Evolutionary conservation across 2,113 vertebrate genomes (phyloP).

Genomic region (Otus sunia): DNA sequence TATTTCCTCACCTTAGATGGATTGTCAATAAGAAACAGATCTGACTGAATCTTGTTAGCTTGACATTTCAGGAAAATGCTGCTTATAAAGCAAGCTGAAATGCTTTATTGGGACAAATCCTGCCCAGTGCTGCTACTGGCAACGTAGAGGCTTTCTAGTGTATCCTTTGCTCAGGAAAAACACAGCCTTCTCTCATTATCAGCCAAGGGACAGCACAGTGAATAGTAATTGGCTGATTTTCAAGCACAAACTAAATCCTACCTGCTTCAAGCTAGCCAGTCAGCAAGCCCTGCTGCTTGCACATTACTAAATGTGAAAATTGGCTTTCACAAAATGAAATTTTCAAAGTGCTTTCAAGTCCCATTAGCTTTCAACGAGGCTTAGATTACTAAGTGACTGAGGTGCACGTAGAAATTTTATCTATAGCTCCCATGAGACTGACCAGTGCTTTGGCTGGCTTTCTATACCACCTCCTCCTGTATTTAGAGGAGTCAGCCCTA

Average conservation of each 20-base stretch:
- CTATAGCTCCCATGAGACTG: background rate
- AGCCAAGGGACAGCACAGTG: slow-evolving; percentile 18
- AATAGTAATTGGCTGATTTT: slow-evolving; percentile 55
- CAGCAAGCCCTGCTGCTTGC: background rate
- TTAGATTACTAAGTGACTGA: slow-evolving; percentile 23
- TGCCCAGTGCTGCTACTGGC: background rate
- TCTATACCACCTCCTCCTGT: background rate
- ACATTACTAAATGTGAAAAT: background rate
- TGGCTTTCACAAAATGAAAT: slow-evolving; percentile 28
- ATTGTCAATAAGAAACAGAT: slow-evolving; percentile 25
- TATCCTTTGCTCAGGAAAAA: background rate
- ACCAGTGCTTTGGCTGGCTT: background rate
- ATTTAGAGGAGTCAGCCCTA: background rate
- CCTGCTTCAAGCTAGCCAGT: background rate
- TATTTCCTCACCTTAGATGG: slow-evolving; percentile 3
- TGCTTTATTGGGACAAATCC: background rate
- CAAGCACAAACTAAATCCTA: slow-evolving; percentile 40
- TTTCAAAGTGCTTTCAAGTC: slow-evolving; percentile 43
- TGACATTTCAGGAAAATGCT: background rate
- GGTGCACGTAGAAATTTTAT: background rate
- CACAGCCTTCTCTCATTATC: slow-evolving; percentile 19
- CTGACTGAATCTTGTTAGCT: slow-evolving; percentile 21
- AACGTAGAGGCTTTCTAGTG: background rate
- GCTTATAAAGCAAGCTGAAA: background rate
- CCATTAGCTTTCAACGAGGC: slow-evolving; percentile 32